A percentile compares a stretch with the other conserved stretches of the same genome.
phyloP scores from a whole-genome alignment of 2,888 invertebrate genomes.

The Fissipunctia ypsillon region DNA sequence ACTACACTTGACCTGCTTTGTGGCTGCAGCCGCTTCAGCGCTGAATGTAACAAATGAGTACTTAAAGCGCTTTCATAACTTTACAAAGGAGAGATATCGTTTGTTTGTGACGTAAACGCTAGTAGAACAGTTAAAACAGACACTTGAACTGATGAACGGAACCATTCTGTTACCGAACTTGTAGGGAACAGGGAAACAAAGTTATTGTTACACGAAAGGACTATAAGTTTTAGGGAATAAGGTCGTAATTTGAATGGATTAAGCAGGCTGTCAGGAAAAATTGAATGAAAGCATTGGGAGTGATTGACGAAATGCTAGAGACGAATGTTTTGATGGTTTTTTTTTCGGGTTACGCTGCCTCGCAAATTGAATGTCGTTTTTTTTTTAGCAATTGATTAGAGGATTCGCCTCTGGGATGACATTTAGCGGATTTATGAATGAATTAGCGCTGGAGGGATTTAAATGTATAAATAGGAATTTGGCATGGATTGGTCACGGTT shows the following conservation, averaged over 20 bases:
- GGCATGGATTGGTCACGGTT: conserved; percentile 6
- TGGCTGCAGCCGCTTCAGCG: conserved; percentile 52
- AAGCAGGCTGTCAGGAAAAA: conserved; percentile 68
- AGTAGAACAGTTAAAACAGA: conserved; percentile 49
- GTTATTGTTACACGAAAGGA: neutral
- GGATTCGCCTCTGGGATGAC: conserved; percentile 49
- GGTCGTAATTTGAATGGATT: conserved; percentile 34
- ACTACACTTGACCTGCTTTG: conserved; percentile 55
- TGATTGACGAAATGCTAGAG: conserved; percentile 72
- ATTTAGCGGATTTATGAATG: conserved; percentile 58
- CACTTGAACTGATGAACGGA: conserved; percentile 51
- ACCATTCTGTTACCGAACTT: conserved; percentile 40
- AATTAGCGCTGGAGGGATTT: conserved; percentile 48
- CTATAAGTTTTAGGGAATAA: conserved; percentile 13
- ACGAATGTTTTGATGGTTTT: conserved; percentile 71
- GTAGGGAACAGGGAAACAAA: conserved; percentile 31
- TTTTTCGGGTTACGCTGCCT: conserved; percentile 58
- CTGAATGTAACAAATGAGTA: conserved; percentile 51
- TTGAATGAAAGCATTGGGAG: conserved; percentile 73
- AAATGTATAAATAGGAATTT: conserved; percentile 20
- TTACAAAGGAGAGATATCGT: conserved; percentile 57
- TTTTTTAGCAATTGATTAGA: conserved; percentile 53
- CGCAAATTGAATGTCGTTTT: conserved; percentile 65
- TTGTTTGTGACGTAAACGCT: conserved; percentile 55
- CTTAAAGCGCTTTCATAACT: conserved; percentile 51